Percentiles rank a stretch among this genome's conserved stretches.
Evolutionary conservation across 2,113 vertebrate species (phyloP).

Genomic region (Ictidomys tridecemlineatus): DNA sequence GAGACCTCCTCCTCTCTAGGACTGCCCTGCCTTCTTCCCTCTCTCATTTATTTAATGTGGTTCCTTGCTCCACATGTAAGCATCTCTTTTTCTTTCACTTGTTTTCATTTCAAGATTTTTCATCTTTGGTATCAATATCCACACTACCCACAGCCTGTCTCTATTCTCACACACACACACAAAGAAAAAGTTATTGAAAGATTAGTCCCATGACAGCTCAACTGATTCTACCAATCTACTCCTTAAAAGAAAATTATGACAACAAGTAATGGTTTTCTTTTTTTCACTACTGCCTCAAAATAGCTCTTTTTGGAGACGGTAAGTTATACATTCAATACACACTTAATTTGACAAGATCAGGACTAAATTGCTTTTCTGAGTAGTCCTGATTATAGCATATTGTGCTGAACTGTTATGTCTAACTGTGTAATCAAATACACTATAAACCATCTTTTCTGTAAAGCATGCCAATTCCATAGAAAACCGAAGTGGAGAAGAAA

Average conservation of each 20-base stretch:
- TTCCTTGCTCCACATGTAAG: not conserved
- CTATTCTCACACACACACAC: not conserved
- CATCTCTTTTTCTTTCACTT: not conserved
- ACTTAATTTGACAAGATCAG: constrained; percentile 81
- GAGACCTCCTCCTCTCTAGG: not conserved
- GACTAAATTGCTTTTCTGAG: constrained; percentile 83
- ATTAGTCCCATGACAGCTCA: constrained; percentile 60
- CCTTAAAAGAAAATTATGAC: constrained; percentile 61
- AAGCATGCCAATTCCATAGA: constrained; percentile 72
- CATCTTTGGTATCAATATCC: constrained; percentile 25
- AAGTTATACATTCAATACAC: constrained; percentile 82
- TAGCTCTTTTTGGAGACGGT: constrained; percentile 74
- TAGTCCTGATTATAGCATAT: constrained; percentile 84
- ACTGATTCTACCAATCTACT: constrained; percentile 33
- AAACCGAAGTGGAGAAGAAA: constrained; percentile 72
- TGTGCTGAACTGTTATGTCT: constrained; percentile 82
- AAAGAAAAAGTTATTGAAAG: constrained; percentile 66
- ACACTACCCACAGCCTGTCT: not conserved
- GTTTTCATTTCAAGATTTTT: constrained; percentile 31
- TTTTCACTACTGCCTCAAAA: constrained; percentile 61
- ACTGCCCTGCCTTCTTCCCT: not conserved
- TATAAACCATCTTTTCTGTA: constrained; percentile 77
- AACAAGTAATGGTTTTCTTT: constrained; percentile 71
- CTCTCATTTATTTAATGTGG: not conserved
- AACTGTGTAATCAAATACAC: constrained; percentile 83